A percentile compares a stretch with the other conserved stretches of the same genome.
These are phyloP conservation scores for Gobionotothen gibberifrons DNA, from an alignment of 2,797 vertebrate genomes.

Conservation along the genomic window DNA sequence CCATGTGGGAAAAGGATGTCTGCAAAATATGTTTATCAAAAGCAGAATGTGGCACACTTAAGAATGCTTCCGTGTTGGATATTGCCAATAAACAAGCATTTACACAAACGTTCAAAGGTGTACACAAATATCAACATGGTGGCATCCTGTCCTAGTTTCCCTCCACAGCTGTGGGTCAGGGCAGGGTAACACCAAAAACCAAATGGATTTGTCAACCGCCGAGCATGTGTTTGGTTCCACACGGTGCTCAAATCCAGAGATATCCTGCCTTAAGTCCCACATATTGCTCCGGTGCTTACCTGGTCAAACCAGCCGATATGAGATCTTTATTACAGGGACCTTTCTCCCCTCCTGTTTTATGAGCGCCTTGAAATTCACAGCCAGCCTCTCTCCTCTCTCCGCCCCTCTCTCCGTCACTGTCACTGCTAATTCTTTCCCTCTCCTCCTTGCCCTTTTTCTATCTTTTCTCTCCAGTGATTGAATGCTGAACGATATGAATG, in stretches of 20 bases:
- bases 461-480: constrained; percentile 50
- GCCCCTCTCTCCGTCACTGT: constrained; percentile 47
- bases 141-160: constrained; percentile 7
- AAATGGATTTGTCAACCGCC: constrained; percentile 69
- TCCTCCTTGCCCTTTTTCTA: constrained; percentile 26
- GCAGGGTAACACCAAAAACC: constrained; percentile 60
- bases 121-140: constrained; percentile 1
- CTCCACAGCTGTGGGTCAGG: constrained; percentile 46
- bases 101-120: background rate
- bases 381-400: constrained; percentile 34
- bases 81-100: background rate
- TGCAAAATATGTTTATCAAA: constrained; percentile 62
- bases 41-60: constrained; percentile 53
- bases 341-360: constrained; percentile 60
- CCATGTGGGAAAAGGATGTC: constrained; percentile 47
- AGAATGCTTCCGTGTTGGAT: constrained; percentile 33
- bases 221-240: constrained; percentile 58
- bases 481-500: constrained; percentile 51
- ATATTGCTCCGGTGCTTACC: constrained; percentile 70
- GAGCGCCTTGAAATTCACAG: constrained; percentile 60
- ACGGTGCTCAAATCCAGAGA: constrained; percentile 66
- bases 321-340: constrained; percentile 70
- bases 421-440: constrained; percentile 5
- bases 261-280: constrained; percentile 64
- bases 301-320: constrained; percentile 66